Base-by-base conservation (phyloP, 2,113 vertebrate species). In the Ceyx melanurus region DNA sequence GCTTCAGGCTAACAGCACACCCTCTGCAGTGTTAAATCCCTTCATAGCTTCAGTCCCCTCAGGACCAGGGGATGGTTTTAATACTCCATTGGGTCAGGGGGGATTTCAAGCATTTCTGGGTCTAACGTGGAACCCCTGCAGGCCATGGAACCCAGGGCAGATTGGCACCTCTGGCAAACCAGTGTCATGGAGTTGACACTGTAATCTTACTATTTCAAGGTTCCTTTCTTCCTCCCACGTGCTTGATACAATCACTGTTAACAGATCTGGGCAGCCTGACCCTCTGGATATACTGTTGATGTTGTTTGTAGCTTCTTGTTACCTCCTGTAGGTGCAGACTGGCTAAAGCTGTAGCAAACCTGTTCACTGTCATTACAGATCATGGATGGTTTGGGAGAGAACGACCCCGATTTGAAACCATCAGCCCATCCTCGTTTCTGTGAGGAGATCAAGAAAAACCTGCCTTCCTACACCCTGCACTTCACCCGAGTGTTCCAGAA, bases 401-500 rank as follows among this genome's bases (percentile, higher is more conserved):
- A 99, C 2, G 98, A 99, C 17, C 98, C 97, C 0, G 98, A 99
- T 94, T 91, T 99, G 86, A 97, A 97, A 65, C 95, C 97, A 1
- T 97, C 99, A 0, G 23, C 96, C n/a, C 97, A 98, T 76, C 98
- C 98, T 73, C 98, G 99, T 9, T 99, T 99, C 93, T 99, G 99
- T 37, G 98, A 99, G 88, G 98, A 98, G 89, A 95, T 99, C 15
- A 99, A 98, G 97, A 98, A 95, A 18, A 98, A 98, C 64, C 91
- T 95, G 2, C 96, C 98, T 6, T 88, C 98, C 12, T 99, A 98
- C 76, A 79, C 90, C 3, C 65, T 65, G 6, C 97, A 98, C 93
- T 99, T 99, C 97, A 98, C 97, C 50, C 97, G 97, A 76, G 98
- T 98, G 15, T 99, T 99, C 93, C 98, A 98, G 83, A 99, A 99